Conservation (phyloP, 2,113 vertebrate genomes). For the Pangasianodon gigas region DNA sequence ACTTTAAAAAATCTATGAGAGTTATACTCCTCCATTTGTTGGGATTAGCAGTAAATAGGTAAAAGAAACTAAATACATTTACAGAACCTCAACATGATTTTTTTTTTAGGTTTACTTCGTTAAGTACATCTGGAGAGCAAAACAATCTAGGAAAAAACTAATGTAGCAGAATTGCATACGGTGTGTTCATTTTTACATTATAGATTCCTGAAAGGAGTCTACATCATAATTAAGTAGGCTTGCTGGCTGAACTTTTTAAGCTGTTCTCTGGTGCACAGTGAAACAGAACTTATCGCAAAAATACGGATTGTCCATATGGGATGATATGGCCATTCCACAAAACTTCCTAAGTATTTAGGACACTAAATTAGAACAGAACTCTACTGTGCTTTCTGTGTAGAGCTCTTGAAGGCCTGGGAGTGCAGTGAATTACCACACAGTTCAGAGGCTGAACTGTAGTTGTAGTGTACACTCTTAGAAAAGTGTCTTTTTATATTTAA, state of each 20-base stretch:
- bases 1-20: background rate
- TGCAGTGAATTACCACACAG: background rate
- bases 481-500: background rate
- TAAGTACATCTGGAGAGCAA: background rate
- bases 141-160: background rate
- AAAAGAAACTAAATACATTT: background rate
- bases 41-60: background rate
- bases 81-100: background rate
- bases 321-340: background rate
- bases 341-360: background rate
- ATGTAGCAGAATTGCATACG: background rate
- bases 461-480: background rate
- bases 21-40: too few relatives aligned
- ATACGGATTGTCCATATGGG: background rate
- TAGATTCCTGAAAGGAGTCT: background rate
- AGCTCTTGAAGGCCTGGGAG: background rate
- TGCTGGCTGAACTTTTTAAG: background rate
- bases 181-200: background rate
- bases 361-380: background rate
- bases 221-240: background rate
- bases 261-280: background rate
- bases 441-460: background rate
- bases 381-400: background rate
- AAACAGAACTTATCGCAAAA: background rate
- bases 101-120: background rate